Conservation (phyloP, 2,888 invertebrate species). For the Sabatieria punctata region DNA sequence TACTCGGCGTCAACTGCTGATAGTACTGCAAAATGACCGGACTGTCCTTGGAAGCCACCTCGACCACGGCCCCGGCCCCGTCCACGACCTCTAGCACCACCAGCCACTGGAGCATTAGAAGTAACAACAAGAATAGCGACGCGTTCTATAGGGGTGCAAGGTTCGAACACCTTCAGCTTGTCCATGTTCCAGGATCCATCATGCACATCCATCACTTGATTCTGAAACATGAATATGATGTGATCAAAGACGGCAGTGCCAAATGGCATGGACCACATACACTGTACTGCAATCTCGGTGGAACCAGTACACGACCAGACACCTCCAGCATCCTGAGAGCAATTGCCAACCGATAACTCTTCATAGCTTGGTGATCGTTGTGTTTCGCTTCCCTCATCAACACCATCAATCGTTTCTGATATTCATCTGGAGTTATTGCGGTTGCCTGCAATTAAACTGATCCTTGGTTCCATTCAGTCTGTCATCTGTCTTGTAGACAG, state of each 20-base stretch:
- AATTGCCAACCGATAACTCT: background rate
- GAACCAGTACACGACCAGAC: background rate
- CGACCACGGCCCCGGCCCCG: too few relatives aligned
- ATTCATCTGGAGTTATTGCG: too few relatives aligned
- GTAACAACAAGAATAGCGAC: too few relatives aligned
- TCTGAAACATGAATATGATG: background rate
- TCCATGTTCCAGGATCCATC: slow-evolving; percentile 1
- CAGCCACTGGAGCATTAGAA: too few relatives aligned
- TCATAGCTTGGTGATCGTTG: background rate
- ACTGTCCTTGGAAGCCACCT: too few relatives aligned
- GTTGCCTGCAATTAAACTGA: too few relatives aligned
- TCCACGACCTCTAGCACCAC: too few relatives aligned
- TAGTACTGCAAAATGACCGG: too few relatives aligned
- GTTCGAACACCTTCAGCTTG: background rate
- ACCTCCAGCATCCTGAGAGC: background rate
- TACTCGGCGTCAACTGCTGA: too few relatives aligned
- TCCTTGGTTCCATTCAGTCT: background rate
- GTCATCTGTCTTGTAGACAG: background rate
- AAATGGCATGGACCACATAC: background rate
- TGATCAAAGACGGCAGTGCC: background rate
- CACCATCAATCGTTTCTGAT: too few relatives aligned
- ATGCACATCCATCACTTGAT: background rate
- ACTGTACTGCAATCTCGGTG: background rate
- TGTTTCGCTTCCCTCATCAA: too few relatives aligned
- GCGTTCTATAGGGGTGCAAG: too few relatives aligned